phyloP scores from a whole-genome alignment of 1,140 invertebrate genomes.

The Heterodera schachtii region DNA sequence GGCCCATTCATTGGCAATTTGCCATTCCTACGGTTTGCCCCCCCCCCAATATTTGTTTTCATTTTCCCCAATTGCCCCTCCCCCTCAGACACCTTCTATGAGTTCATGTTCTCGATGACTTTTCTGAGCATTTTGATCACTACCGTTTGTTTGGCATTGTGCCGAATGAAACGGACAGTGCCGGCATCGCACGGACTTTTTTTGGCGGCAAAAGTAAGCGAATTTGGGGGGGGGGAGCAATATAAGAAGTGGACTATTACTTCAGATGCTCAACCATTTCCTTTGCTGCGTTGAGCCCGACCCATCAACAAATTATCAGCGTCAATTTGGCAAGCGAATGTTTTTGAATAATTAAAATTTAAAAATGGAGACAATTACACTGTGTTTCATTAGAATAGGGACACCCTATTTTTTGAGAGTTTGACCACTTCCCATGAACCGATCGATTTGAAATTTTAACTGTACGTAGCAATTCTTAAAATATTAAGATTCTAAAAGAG shows the following conservation, averaged over 20 bases:
- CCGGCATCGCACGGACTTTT: slow-evolving; percentile 58
- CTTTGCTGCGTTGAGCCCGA: slow-evolving; percentile 62
- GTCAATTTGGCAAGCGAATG: slow-evolving; percentile 52
- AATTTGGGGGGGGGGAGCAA: not conserved
- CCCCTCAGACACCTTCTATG: slow-evolving; percentile 62
- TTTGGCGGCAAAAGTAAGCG: slow-evolving; percentile 53
- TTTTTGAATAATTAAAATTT: no score
- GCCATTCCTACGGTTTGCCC: no score
- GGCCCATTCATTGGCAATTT: no score
- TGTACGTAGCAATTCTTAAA: no score
- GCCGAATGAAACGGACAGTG: slow-evolving; percentile 57
- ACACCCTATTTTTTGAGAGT: no score
- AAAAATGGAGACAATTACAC: no score
- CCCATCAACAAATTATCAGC: slow-evolving; percentile 53
- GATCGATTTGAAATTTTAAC: no score
- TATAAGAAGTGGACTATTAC: not conserved
- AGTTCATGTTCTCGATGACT: slow-evolving; percentile 58
- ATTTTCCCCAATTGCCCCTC: not conserved
- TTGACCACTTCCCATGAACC: no score
- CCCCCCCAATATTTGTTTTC: no score
- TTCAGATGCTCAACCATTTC: slow-evolving; percentile 58
- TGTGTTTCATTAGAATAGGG: no score
- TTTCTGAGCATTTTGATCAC: slow-evolving; percentile 60
- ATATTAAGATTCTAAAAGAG: no score
- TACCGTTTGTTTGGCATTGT: slow-evolving; percentile 57